Evolutionary conservation across 1,140 invertebrate species (phyloP).

Genomic region (Lysiphlebus fabarum): DNA sequence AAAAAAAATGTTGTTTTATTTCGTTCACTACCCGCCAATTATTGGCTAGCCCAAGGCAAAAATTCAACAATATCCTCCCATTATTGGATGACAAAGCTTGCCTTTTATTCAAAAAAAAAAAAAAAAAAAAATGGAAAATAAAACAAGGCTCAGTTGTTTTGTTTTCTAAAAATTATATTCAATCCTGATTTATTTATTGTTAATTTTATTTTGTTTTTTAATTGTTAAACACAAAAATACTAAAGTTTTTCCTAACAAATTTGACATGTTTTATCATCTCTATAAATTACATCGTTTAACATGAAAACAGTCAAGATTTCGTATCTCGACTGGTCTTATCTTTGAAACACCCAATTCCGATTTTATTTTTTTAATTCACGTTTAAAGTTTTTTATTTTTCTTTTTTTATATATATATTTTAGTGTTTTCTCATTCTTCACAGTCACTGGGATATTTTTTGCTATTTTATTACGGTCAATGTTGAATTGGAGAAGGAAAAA

Average conservation of each 20-base stretch:
- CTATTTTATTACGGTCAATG: slow-evolving; percentile 9
- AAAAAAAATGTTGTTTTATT: no score
- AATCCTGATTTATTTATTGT: no score
- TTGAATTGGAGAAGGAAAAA: not conserved
- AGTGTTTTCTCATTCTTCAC: slow-evolving; percentile 1
- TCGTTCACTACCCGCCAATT: slow-evolving; percentile 31
- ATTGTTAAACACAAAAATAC: no score
- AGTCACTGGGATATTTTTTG: slow-evolving; percentile 16
- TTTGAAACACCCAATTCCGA: not conserved
- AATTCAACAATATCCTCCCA: slow-evolving; percentile 36
- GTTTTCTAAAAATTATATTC: no score
- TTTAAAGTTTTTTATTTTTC: slow-evolving; percentile 12
- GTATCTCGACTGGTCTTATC: no score
- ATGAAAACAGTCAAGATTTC: no score
- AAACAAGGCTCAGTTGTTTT: no score
- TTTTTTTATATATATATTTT: no score
- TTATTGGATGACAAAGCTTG: slow-evolving; percentile 43
- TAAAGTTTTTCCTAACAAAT: not conserved
- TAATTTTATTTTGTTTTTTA: no score
- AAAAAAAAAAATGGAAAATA: no score
- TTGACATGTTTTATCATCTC: no score
- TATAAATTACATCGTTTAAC: no score
- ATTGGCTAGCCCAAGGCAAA: slow-evolving; percentile 33
- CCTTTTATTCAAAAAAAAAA: slow-evolving; percentile 29
- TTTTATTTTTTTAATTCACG: slow-evolving; percentile 5